Percentiles rank a stretch among this genome's conserved stretches.
phyloP scores from a whole-genome alignment of 2,888 invertebrate species.

The Sepioteuthis lessoniana region DNA sequence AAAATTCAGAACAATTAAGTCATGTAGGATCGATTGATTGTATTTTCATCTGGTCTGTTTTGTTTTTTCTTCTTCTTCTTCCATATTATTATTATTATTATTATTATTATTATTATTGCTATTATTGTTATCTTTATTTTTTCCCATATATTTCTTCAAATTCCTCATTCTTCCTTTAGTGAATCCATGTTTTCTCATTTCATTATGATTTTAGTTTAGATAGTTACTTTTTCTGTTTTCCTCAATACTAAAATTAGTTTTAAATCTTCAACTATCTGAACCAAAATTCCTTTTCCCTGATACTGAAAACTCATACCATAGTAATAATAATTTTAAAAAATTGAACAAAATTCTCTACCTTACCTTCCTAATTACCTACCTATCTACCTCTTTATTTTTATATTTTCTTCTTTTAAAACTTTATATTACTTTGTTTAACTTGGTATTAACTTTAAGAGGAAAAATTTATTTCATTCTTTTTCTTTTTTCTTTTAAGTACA shows the following conservation, averaged over 20 bases:
- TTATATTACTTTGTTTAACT: neutral
- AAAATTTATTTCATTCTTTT: neutral
- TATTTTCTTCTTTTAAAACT: neutral
- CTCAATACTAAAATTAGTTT: neutral
- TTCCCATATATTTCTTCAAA: conserved; percentile 33
- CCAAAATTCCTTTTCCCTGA: conserved; percentile 12
- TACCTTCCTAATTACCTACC: neutral
- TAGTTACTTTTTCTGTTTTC: conserved; percentile 23
- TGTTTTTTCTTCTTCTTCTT: neutral
- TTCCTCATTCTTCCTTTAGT: conserved; percentile 8
- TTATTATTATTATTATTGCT: neutral
- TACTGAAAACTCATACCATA: neutral
- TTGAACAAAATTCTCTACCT: neutral
- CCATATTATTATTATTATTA: neutral
- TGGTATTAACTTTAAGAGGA: neutral
- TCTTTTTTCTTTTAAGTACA: neutral
- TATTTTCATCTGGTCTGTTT: conserved; percentile 33
- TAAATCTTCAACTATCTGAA: neutral
- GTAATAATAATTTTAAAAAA: neutral
- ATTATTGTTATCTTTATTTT: conserved; percentile 25
- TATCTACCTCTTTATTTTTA: conserved; percentile 10
- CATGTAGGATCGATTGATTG: neutral
- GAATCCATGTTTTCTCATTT: conserved; percentile 33
- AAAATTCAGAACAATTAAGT: conserved; percentile 33
- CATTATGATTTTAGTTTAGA: neutral